phyloP scores from a whole-genome alignment of 1,140 invertebrate genomes.

The Drosophila persimilis region DNA sequence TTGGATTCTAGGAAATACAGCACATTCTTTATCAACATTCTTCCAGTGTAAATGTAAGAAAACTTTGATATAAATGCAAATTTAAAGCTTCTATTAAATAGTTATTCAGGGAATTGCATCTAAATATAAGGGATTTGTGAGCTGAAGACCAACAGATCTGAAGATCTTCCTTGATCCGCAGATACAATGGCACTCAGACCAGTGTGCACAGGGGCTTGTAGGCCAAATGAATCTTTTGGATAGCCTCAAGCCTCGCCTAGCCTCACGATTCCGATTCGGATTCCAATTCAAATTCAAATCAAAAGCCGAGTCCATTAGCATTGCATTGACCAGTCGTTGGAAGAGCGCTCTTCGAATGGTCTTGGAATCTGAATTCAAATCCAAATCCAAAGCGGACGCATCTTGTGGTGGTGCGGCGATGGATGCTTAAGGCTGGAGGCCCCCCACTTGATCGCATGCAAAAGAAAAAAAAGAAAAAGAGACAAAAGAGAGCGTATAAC shows the following conservation, averaged over 20 bases:
- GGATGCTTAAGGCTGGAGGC: conserved; percentile 33
- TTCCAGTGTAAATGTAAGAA: no score
- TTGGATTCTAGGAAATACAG: no score
- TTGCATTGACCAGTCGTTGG: conserved; percentile 55
- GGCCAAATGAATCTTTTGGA: conserved; percentile 67
- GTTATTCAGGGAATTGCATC: no score
- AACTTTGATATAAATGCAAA: no score
- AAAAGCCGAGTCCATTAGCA: conserved; percentile 55
- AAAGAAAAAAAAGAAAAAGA: no score
- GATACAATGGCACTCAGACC: background rate
- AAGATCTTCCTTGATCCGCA: no score
- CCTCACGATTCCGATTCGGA: conserved; percentile 54
- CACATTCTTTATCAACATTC: no score
- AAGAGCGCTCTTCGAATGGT: conserved; percentile 35
- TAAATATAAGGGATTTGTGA: no score
- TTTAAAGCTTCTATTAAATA: no score
- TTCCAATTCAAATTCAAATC: conserved; percentile 59
- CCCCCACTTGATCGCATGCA: conserved; percentile 23
- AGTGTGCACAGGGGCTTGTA: conserved; percentile 49
- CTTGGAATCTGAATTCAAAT: conserved; percentile 25
- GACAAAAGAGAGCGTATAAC: conserved; percentile 61
- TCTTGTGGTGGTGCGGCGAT: conserved; percentile 41
- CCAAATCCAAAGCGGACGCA: conserved; percentile 19
- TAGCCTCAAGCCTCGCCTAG: conserved; percentile 41
- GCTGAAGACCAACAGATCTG: no score